These are phyloP conservation scores for Gerris lacustris DNA, from an alignment of 2,888 invertebrate species.

Conservation along the genomic window DNA sequence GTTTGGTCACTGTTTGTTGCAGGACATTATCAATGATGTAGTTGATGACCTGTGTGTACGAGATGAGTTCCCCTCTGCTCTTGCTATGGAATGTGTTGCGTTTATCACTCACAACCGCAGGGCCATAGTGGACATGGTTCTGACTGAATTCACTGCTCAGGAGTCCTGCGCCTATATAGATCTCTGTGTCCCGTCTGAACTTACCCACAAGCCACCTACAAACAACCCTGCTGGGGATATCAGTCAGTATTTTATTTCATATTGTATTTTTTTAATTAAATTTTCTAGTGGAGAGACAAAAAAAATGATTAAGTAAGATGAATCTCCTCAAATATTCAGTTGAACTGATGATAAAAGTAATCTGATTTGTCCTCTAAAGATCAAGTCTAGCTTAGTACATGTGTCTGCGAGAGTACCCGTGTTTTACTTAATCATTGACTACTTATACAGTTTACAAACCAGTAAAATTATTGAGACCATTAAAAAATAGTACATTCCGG, in stretches of 20 bases:
- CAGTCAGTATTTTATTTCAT: constrained; percentile 29
- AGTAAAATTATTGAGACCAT: too few relatives aligned
- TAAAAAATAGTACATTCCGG: too few relatives aligned
- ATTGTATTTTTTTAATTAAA: neutral
- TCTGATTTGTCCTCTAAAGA: too few relatives aligned
- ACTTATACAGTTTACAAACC: too few relatives aligned
- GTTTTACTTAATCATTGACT: too few relatives aligned
- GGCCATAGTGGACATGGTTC: constrained; percentile 62
- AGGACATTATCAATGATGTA: constrained; percentile 57
- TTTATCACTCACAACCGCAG: constrained; percentile 66
- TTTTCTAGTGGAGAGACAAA: neutral
- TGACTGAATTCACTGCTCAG: constrained; percentile 59
- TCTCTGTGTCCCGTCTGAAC: constrained; percentile 45
- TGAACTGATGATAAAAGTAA: too few relatives aligned
- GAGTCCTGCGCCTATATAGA: constrained; percentile 68
- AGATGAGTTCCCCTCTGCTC: constrained; percentile 46
- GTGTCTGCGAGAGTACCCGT: too few relatives aligned
- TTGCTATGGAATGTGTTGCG: constrained; percentile 55
- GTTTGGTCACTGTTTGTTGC: constrained; percentile 27
- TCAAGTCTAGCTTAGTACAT: too few relatives aligned
- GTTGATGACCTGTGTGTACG: constrained; percentile 55
- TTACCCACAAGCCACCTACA: constrained; percentile 27
- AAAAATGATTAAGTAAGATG: too few relatives aligned
- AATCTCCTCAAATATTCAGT: too few relatives aligned
- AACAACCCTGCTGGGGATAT: constrained; percentile 31